Conservation (phyloP, 2,113 vertebrate genomes). For the Nasalis larvatus region DNA sequence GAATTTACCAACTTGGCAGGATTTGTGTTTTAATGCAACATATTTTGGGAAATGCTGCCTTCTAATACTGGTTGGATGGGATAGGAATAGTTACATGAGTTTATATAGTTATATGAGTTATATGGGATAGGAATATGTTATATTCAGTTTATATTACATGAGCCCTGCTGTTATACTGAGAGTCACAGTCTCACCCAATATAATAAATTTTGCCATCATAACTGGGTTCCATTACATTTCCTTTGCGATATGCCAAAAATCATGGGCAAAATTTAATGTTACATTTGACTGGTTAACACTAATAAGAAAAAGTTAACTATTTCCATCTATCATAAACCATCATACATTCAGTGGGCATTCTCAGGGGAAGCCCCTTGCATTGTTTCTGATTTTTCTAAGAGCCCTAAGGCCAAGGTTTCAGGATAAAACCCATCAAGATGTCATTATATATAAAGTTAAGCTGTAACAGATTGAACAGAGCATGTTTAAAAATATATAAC, state of each 20-base stretch:
- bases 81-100: neutral
- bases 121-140: too few relatives aligned
- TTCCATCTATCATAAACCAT: conserved; percentile 5
- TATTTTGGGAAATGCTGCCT: neutral
- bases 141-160: neutral
- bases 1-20: neutral
- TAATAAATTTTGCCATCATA: neutral
- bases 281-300: neutral
- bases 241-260: conserved; percentile 14
- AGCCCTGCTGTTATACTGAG: neutral
- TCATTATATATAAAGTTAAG: neutral
- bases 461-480: neutral
- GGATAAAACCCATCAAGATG: neutral
- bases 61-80: neutral
- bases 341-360: neutral
- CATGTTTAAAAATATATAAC: neutral
- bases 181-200: neutral
- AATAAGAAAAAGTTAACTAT: conserved; percentile 21
- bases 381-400: conserved; percentile 31
- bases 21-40: neutral
- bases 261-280: neutral
- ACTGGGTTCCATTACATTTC: neutral
- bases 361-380: neutral
- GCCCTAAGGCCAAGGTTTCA: conserved; percentile 2
- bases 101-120: too few relatives aligned